Percentiles rank a stretch among this genome's conserved stretches.
Evolutionary conservation across 2,888 invertebrate genomes (phyloP).

Genomic region (Pammene aurita): DNA sequence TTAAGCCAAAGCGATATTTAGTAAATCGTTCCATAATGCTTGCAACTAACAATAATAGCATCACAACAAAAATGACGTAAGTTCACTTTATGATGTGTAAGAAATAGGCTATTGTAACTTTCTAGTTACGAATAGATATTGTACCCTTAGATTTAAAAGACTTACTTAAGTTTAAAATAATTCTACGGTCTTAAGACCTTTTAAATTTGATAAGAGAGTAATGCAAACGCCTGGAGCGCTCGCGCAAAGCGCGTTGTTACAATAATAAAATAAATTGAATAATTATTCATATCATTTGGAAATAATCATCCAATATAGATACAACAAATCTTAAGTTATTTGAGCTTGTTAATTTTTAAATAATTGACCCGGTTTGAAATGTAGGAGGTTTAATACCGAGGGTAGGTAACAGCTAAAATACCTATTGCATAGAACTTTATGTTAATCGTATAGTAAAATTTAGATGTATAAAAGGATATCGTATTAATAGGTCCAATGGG

Average conservation of each 20-base stretch:
- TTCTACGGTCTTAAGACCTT: constrained; percentile 1
- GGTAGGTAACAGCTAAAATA: no score
- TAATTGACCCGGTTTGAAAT: constrained; percentile 15
- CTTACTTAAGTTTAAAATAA: not conserved
- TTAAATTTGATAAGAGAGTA: constrained; percentile 2
- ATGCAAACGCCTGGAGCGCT: constrained; percentile 36
- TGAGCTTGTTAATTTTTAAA: constrained; percentile 25
- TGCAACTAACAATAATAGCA: constrained; percentile 30
- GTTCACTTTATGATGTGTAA: not conserved
- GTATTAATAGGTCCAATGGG: no score
- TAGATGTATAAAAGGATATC: no score
- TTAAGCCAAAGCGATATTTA: constrained; percentile 33
- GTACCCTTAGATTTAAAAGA: not conserved
- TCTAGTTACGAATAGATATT: not conserved
- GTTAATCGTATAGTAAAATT: no score
- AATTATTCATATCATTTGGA: constrained; percentile 39
- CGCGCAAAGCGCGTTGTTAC: constrained; percentile 36
- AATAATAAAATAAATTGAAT: constrained; percentile 41
- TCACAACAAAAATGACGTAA: constrained; percentile 4
- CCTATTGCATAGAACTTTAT: no score
- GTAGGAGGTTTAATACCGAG: constrained; percentile 3
- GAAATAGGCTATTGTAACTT: constrained; percentile 4
- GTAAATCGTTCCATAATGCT: constrained; percentile 33
- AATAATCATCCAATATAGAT: constrained; percentile 36
- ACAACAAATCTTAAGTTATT: constrained; percentile 25